These are phyloP conservation scores for Dromiciops gliroides DNA, from an alignment of 2,113 vertebrate genomes.

Conservation along the genomic window DNA sequence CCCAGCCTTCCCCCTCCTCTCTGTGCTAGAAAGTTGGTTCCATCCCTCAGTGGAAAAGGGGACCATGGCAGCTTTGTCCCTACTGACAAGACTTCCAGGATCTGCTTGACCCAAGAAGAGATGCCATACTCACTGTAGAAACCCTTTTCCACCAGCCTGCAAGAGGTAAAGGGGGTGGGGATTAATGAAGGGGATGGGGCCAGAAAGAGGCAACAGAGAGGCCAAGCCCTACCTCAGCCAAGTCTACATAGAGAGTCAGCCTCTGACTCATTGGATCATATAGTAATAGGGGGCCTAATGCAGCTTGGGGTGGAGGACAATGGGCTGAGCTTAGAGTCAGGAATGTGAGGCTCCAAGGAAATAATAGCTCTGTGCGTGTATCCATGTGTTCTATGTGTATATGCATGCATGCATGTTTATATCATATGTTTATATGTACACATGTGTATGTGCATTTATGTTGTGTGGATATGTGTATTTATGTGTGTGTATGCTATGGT, in stretches of 20 bases:
- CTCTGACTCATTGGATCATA: neutral
- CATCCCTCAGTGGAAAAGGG: neutral
- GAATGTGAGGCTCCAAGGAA: neutral
- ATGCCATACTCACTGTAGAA: conserved; percentile 93
- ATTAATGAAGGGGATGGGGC: neutral
- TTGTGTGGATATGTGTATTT: too few species aligned
- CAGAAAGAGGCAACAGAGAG: neutral
- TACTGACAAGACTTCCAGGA: conserved; percentile 91
- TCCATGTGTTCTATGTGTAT: too few species aligned
- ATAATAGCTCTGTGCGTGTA: neutral
- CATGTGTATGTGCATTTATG: too few species aligned
- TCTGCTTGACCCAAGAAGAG: conserved; percentile 92
- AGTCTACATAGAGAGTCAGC: neutral
- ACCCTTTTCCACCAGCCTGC: conserved; percentile 91
- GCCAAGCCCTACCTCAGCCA: neutral
- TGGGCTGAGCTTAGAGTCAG: neutral
- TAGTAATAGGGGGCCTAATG: neutral
- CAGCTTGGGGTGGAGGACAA: neutral
- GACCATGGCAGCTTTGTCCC: neutral
- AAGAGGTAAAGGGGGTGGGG: neutral
- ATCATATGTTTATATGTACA: too few species aligned
- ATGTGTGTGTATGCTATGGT: too few species aligned
- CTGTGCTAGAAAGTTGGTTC: neutral
- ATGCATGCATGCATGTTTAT: too few species aligned
- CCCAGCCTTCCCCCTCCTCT: neutral